A percentile compares a stretch with the other conserved stretches of the same genome.
phyloP scores from a whole-genome alignment of 2,113 vertebrate genomes.

The Megaleporinus macrocephalus region DNA sequence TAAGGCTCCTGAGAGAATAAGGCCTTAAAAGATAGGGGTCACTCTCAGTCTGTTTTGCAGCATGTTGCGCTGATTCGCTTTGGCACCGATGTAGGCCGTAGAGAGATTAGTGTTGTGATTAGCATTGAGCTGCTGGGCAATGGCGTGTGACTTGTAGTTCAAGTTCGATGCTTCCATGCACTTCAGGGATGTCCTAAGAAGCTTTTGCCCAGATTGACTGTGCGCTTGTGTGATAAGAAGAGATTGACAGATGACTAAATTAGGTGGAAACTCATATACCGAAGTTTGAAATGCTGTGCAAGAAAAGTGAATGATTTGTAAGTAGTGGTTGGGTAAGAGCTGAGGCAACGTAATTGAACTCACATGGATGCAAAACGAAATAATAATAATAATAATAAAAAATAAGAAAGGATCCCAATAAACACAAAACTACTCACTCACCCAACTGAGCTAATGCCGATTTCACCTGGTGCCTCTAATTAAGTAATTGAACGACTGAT shows the following conservation, averaged over 20 bases:
- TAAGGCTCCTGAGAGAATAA: neutral
- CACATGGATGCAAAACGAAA: neutral
- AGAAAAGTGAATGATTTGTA: constrained; percentile 8
- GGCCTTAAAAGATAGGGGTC: neutral
- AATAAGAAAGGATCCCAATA: neutral
- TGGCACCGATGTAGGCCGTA: neutral
- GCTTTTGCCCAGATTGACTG: constrained; percentile 18
- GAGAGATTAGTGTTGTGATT: constrained; percentile 33
- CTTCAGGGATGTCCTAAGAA: neutral
- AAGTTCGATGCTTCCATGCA: neutral
- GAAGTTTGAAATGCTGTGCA: neutral
- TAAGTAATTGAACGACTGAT: constrained; percentile 55
- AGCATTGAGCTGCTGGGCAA: constrained; percentile 11
- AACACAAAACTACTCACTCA: neutral
- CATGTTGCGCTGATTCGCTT: neutral
- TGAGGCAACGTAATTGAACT: neutral
- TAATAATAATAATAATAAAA: neutral
- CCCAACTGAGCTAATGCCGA: constrained; percentile 28
- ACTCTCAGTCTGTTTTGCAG: neutral
- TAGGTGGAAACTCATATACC: constrained; percentile 28
- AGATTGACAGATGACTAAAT: neutral
- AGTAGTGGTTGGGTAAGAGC: neutral
- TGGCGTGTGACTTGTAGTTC: constrained; percentile 1
- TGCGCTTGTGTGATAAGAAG: constrained; percentile 37
- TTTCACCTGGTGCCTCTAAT: constrained; percentile 50